phyloP scores from a whole-genome alignment of 2,888 invertebrate genomes.

The Bombylius major region DNA sequence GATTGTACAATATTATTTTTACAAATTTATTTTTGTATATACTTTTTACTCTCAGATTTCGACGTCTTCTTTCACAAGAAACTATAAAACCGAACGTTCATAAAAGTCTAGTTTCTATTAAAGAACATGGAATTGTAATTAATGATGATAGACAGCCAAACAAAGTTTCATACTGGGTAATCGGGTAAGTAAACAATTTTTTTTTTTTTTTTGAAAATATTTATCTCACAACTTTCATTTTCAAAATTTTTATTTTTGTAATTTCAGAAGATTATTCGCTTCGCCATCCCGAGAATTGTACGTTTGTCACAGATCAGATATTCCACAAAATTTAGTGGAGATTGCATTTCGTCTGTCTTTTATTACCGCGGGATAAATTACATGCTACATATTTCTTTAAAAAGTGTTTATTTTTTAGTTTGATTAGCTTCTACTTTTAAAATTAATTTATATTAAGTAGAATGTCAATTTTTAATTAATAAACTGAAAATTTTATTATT shows the following conservation, averaged over 20 bases:
- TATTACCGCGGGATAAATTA: background rate
- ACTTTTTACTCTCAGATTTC: conserved; percentile 11
- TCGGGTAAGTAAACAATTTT: conserved; percentile 46
- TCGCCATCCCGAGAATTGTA: conserved; percentile 71
- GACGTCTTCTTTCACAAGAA: conserved; percentile 33
- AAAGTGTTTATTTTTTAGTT: no score
- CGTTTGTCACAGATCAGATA: conserved; percentile 73
- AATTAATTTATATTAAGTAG: no score
- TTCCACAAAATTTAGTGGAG: conserved; percentile 81
- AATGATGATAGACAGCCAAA: conserved; percentile 17
- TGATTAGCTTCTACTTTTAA: no score
- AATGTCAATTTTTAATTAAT: no score
- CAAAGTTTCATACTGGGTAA: conserved; percentile 56
- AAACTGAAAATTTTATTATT: no score
- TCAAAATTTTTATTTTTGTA: conserved; percentile 13
- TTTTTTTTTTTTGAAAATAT: background rate
- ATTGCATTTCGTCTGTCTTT: conserved; percentile 66
- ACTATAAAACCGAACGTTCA: conserved; percentile 29
- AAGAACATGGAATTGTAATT: conserved; percentile 72
- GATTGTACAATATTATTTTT: no score
- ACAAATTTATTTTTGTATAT: no score
- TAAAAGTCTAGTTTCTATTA: conserved; percentile 57
- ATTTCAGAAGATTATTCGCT: conserved; percentile 57
- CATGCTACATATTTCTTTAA: background rate
- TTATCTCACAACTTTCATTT: no score